Evolutionary conservation across 2,113 vertebrate species (phyloP), one percentile per base, ranked within the genome.

Genomic region (Thamnaconus septentrionalis): DNA sequence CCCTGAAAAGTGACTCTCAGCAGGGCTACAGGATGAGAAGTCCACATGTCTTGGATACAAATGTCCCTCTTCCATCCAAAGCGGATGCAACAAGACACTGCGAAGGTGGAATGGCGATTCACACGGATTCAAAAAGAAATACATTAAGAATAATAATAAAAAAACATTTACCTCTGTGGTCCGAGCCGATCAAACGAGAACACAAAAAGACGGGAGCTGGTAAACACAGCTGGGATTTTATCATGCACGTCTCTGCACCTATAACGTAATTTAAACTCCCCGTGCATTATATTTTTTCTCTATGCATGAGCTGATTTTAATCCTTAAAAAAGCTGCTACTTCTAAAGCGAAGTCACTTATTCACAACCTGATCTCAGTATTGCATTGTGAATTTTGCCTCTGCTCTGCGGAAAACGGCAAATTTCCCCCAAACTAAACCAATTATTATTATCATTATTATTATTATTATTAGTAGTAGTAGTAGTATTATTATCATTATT

Each of bases 11-110:
- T 31, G 18, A 31, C 18, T 31, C 18, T 5, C 6, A 50, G 10
- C 9, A 48, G 48, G 48, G 3, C 6, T n/a, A 50, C 48, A 50
- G 48, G 48, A 50, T 9, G 9, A 10, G 8, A n/a, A 50, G n/a
- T 9, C 48, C 8, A 58, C 70, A 60, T 6, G 4, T 63, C 68
- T 56, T 41, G 56, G 58, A 77, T 77, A 64, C 64, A 40, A 71
- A 75, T 42, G 64, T 70, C 62, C 63, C 78, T 63, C 18, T 31
- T 69, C 75, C 67, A 61, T 85, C 59, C 61, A 72, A 76, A 71
- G 79, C 49, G 61, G 89, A 90, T 93, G 90, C 87, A 82, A 79
- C 87, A 91, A 91, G 90, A 90, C 87, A 91, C 84, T 82, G 82
- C 79, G 7, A 72, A 77, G 78, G 69, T 85, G 83, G 80, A 82